Evolutionary conservation across 2,797 vertebrate genomes (phyloP).

Genomic region (Nyctibius grandis): DNA sequence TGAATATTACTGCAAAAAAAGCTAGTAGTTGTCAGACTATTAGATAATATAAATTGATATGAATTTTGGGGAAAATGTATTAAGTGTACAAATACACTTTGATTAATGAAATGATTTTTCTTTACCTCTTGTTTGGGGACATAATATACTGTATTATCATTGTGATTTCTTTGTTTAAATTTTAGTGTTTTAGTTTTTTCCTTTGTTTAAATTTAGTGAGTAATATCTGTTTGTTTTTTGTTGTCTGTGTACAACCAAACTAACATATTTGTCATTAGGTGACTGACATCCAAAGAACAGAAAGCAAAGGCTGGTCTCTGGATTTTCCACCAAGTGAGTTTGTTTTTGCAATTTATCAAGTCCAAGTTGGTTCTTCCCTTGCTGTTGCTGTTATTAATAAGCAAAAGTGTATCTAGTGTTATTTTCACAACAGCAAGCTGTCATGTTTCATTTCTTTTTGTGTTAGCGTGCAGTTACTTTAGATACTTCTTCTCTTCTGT

Average conservation of each 20-base stretch:
- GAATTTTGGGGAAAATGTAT: no score
- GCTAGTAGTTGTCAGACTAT: background rate
- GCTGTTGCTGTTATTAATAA: background rate
- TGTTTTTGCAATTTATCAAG: background rate
- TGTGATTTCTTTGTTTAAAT: background rate
- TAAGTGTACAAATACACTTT: background rate
- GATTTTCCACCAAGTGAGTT: constrained; percentile 65
- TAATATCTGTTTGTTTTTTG: background rate
- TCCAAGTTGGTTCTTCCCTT: background rate
- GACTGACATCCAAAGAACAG: constrained; percentile 1
- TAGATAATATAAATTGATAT: rapidly evolving
- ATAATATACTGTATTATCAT: rapidly evolving
- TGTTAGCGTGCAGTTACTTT: background rate
- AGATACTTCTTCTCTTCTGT: background rate
- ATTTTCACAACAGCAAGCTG: background rate
- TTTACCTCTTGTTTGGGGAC: background rate
- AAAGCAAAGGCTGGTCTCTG: constrained; percentile 46
- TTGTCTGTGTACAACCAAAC: background rate
- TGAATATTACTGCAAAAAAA: background rate
- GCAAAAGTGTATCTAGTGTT: background rate
- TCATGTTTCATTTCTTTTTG: background rate
- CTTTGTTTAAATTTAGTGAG: background rate
- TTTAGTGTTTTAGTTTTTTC: background rate
- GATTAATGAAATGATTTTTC: background rate
- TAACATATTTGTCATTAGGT: constrained; percentile 49